Evolutionary conservation across 2,888 invertebrate genomes (phyloP).

Genomic region (Nesidiocoris tenuis): DNA sequence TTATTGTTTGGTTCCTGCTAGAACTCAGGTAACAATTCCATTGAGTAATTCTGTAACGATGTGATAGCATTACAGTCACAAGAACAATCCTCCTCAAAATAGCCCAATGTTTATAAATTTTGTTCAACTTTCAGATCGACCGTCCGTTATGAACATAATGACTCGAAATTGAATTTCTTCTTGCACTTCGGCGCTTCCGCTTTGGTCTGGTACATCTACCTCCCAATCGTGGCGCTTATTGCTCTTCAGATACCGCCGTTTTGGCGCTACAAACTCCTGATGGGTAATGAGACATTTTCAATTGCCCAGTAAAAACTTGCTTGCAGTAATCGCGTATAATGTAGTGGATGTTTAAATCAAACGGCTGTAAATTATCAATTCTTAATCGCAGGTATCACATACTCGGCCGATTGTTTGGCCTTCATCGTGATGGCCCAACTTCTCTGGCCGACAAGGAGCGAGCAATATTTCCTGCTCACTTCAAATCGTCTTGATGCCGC

Average conservation of each 20-base stretch:
- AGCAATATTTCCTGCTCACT: slow-evolving; percentile 83
- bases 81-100: too few relatives aligned
- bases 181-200: slow-evolving; percentile 96
- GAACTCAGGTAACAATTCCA: slow-evolving; percentile 61
- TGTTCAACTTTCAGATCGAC: slow-evolving; percentile 57
- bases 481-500: slow-evolving; percentile 56
- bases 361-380: too few relatives aligned
- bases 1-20: slow-evolving; percentile 87
- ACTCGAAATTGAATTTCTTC: slow-evolving; percentile 85
- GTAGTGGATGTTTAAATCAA: too few relatives aligned
- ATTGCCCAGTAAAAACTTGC: too few relatives aligned
- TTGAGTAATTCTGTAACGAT: too few relatives aligned
- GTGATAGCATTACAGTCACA: too few relatives aligned
- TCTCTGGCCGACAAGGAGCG: slow-evolving; percentile 91
- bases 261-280: slow-evolving; percentile 91
- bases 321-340: too few relatives aligned
- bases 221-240: slow-evolving; percentile 90
- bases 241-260: slow-evolving; percentile 89
- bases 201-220: slow-evolving; percentile 96
- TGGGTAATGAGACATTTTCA: slow-evolving; percentile 70
- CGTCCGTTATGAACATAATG: slow-evolving; percentile 77
- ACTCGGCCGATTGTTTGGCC: slow-evolving; percentile 92
- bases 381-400: slow-evolving; percentile 86
- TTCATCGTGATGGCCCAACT: slow-evolving; percentile 94
- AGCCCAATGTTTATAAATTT: too few relatives aligned